Conservation (phyloP, 2,797 vertebrate species). For the Chelidonichthys spinosus region DNA sequence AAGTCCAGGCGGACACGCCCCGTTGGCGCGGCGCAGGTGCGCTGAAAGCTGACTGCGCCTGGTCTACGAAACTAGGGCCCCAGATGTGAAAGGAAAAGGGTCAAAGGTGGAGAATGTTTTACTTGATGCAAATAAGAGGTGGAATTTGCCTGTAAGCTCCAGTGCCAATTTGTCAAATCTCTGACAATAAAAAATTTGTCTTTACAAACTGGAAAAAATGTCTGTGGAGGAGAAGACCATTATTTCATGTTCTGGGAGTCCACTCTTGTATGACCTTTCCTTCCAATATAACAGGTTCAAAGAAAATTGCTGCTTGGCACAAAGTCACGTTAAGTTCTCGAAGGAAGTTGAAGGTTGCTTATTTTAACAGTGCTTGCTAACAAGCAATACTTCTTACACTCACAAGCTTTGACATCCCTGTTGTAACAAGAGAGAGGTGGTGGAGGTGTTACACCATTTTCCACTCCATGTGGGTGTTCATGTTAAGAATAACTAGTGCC, state of each 20-base stretch:
- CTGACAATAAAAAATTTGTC: neutral
- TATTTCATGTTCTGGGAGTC: slow-evolving; percentile 2
- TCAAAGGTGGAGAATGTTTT: slow-evolving; percentile 4
- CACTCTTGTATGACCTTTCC: neutral
- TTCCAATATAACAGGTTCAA: slow-evolving; percentile 18
- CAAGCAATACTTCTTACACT: neutral
- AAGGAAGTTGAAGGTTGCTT: neutral
- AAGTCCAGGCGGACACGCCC: too few relatives aligned
- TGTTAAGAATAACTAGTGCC: slow-evolving; percentile 2
- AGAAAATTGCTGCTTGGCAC: slow-evolving; percentile 9
- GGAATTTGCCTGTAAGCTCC: slow-evolving; percentile 1
- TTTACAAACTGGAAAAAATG: slow-evolving; percentile 8
- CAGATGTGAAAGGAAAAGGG: neutral
- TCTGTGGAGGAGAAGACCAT: slow-evolving; percentile 13
- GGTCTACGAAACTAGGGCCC: too few relatives aligned
- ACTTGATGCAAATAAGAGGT: neutral
- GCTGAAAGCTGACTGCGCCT: too few relatives aligned
- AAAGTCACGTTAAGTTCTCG: neutral
- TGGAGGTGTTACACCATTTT: neutral
- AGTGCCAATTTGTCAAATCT: neutral
- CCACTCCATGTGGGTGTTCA: neutral
- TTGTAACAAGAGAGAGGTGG: neutral
- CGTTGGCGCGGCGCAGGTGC: too few relatives aligned
- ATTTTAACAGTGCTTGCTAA: slow-evolving; percentile 21
- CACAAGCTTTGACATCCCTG: neutral